Base-by-base conservation (phyloP, 2,113 vertebrate species). In the Tricholaema leucomelas region DNA sequence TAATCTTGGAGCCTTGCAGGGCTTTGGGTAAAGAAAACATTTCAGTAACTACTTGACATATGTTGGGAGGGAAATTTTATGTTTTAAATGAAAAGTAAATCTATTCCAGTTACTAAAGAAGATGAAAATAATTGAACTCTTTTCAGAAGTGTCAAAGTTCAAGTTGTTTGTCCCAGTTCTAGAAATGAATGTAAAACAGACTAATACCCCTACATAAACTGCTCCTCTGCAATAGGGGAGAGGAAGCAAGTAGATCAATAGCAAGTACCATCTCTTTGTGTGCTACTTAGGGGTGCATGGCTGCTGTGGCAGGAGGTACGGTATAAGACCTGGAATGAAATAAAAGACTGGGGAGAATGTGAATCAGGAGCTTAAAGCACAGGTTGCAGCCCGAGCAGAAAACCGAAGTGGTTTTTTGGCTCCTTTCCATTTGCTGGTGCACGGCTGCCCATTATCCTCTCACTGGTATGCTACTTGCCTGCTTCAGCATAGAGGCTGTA, bases 351-450 rank as follows among this genome's bases (percentile, higher is more conserved):
- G 54, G 24, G 40, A 69, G 54, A 83, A 54, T 38, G 33, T 58
- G 75, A 77, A 89, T 76, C 60, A 2, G 7, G n/a, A 92, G 50
- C 52, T 67, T 85, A 46, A 87, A 87, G 78, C 60, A 48, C 64
- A 85, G 52, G 35, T 80, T 89, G 52, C 75, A 79, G 60, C 60
- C 38, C 1, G 1, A 71, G 73, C 17, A 2, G 50, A 19, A 71
- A 74, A 80, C 61, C n/a, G 63, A 71, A 95, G 84, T 87, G 78
- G 31, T 60, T 82, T 89, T 93, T 87, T 93, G 92, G 78, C 91
- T 93, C 61, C 59, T 14, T 85, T 94, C 89, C 84, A 81, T 20
- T 60, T 71, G 25, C 60, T 69, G 18, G 61, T 86, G 70, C 63
- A 15, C 0, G 4, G 64, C 72, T 80, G 17, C n/a, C 63, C 46